A percentile compares a stretch with the other conserved stretches of the same genome.
These are phyloP conservation scores for Phyllopteryx taeniolatus DNA, from an alignment of 2,113 vertebrate species.

Conservation along the genomic window DNA sequence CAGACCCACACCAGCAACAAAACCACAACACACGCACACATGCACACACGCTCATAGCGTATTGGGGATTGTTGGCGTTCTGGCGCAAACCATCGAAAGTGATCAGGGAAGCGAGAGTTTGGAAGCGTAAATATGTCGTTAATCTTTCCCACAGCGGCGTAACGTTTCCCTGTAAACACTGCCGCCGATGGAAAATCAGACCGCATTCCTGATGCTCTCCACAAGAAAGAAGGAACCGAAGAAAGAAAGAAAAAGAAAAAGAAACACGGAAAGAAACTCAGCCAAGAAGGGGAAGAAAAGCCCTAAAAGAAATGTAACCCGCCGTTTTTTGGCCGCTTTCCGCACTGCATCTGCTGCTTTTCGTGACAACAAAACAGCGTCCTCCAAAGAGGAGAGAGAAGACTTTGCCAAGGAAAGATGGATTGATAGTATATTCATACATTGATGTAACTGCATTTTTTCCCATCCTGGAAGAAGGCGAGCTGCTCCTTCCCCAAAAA, in stretches of 20 bases:
- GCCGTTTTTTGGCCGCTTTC: conserved; percentile 22
- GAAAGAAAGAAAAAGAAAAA: conserved; percentile 49
- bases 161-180: conserved; percentile 64
- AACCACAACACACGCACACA: neutral
- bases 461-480: neutral
- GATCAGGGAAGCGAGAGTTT: conserved; percentile 56
- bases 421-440: neutral
- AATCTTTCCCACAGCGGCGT: conserved; percentile 65
- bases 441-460: neutral
- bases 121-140: conserved; percentile 72
- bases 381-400: conserved; percentile 35
- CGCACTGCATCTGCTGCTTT: conserved; percentile 57
- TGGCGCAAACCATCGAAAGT: conserved; percentile 59
- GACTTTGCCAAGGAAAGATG: neutral
- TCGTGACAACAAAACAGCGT: conserved; percentile 60
- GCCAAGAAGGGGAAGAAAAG: conserved; percentile 26
- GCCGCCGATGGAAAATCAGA: conserved; percentile 57
- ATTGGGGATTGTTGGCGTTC: conserved; percentile 40
- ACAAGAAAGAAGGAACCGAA: conserved; percentile 52
- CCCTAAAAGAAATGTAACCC: conserved; percentile 1
- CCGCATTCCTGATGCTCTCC: conserved; percentile 57
- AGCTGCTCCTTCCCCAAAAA: no score
- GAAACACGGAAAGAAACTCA: neutral
- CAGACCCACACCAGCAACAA: neutral
- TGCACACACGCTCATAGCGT: neutral